Base-by-base conservation (phyloP, 2,113 vertebrate species). In the Copsychus sechellarum region DNA sequence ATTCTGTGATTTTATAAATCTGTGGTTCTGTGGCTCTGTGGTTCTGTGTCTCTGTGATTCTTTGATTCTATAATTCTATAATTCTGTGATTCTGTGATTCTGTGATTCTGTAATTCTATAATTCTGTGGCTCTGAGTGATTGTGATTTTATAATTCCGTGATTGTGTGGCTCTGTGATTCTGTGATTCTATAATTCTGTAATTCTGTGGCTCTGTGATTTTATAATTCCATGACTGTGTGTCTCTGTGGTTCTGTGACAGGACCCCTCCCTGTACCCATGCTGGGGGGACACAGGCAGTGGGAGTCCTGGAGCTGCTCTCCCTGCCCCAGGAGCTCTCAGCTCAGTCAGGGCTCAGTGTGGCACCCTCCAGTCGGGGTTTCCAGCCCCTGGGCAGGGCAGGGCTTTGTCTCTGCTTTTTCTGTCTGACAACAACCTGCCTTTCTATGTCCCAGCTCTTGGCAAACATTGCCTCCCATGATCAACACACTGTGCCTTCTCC, bases 271-370 rank as follows among this genome's bases (percentile, higher is more conserved):
- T 28, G 25, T 33, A 19, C 3, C 20, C 38, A 1, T 0, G 2
- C 14, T 51, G 17, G 11, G 11, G 51, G 51, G 48, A 4, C 2
- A 1, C 6, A 18, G 48, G 61, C 25, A 34, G 38, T 64, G 60
- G 8, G 19, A 11, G 12, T 29, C 48, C 61, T 11, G 11, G 31
- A 34, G 76, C 48, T 28, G 47, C 47, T 42, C 22, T 1, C 67
- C 22, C 0, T 58, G 66, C 36, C 66, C 22, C 2, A 3, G 29
- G 2, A 3, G 42, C 50, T 7, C 18, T 1, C 16, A 7, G 50
- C 38, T 11, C 8, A 5, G 25, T 9, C 60, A 23, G 61, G 31
- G 40, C 38, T 61, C 23, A 11, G 34, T 5, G 48, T 18, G 24
- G 43, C 34, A 56, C 25, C 16, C 47, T 26, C 9, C 8, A 4